Percentiles rank a stretch among this genome's conserved stretches.
phyloP scores from a whole-genome alignment of 2,797 vertebrate species.

The Leptatherina wallacei region DNA sequence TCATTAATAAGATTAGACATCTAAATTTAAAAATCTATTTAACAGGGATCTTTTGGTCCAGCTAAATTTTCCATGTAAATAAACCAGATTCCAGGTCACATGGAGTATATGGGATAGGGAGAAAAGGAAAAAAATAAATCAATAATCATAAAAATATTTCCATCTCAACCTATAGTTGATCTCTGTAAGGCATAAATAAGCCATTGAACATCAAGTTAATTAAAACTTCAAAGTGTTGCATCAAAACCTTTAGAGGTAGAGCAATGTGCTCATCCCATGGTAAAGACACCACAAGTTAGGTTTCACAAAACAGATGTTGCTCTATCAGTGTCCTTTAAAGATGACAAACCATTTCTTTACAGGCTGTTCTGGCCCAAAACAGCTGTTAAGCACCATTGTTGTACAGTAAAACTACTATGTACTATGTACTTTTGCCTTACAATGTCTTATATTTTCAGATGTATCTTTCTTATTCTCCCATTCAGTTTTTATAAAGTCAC shows the following conservation, averaged over 20 bases:
- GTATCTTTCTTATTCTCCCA: not conserved
- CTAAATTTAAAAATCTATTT: not conserved
- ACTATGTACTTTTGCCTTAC: not conserved
- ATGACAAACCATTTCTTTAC: not conserved
- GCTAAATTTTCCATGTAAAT: not conserved
- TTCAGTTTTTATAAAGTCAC: constrained; percentile 1
- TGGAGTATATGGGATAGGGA: not conserved
- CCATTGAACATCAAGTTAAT: constrained; percentile 20
- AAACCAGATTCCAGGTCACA: constrained; percentile 13
- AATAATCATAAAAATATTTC: constrained; percentile 1
- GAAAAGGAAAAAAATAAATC: not conserved
- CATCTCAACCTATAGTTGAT: not conserved
- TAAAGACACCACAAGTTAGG: not conserved
- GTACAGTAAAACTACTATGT: not conserved
- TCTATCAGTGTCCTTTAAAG: not conserved
- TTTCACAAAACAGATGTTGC: constrained; percentile 4
- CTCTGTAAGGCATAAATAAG: constrained; percentile 12
- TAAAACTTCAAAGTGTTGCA: constrained; percentile 1
- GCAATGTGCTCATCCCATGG: not conserved
- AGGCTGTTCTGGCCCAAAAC: not conserved
- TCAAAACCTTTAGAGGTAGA: not conserved
- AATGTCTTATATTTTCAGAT: not conserved
- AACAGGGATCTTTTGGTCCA: not conserved
- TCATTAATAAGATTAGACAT: not conserved
- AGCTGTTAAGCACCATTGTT: constrained; percentile 2